Evolutionary conservation across 2,113 vertebrate genomes (phyloP).

Genomic region (Caranx melampygus): DNA sequence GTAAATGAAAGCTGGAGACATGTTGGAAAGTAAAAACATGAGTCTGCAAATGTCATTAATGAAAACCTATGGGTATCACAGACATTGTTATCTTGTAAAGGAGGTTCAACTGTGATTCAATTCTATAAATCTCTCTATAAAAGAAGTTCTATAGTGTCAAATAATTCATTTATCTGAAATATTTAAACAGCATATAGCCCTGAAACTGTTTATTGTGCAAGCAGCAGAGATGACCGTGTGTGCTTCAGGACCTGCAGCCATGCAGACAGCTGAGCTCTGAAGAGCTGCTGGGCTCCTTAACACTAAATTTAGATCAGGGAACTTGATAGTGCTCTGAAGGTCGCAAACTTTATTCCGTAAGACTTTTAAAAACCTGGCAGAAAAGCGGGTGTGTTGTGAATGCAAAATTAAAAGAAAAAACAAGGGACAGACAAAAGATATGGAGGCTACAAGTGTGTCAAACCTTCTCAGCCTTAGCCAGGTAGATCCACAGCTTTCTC

Average conservation of each 20-base stretch:
- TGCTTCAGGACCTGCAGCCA: background rate
- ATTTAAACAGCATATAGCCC: background rate
- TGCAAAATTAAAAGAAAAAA: too few species aligned
- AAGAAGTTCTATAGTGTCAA: too few species aligned
- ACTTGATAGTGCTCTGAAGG: slow-evolving; percentile 74
- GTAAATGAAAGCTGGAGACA: too few species aligned
- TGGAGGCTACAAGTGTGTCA: background rate
- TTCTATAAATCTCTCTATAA: background rate
- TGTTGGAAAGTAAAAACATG: too few species aligned
- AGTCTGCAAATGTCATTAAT: too few species aligned
- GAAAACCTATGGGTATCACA: too few species aligned
- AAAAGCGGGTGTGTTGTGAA: background rate
- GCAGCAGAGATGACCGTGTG: background rate
- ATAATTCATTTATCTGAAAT: background rate
- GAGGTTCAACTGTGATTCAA: background rate
- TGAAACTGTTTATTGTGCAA: background rate
- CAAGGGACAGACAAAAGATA: background rate
- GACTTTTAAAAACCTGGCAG: background rate
- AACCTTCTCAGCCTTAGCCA: slow-evolving; percentile 94
- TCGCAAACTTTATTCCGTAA: slow-evolving; percentile 25
- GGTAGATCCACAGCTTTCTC: slow-evolving; percentile 94
- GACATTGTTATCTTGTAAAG: background rate
- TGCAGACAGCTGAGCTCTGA: background rate
- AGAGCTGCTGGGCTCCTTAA: background rate
- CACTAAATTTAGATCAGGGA: slow-evolving; percentile 77